These are phyloP conservation scores for Scrobipalpa atriplicella DNA, from an alignment of 2,888 invertebrate genomes.

Conservation along the genomic window DNA sequence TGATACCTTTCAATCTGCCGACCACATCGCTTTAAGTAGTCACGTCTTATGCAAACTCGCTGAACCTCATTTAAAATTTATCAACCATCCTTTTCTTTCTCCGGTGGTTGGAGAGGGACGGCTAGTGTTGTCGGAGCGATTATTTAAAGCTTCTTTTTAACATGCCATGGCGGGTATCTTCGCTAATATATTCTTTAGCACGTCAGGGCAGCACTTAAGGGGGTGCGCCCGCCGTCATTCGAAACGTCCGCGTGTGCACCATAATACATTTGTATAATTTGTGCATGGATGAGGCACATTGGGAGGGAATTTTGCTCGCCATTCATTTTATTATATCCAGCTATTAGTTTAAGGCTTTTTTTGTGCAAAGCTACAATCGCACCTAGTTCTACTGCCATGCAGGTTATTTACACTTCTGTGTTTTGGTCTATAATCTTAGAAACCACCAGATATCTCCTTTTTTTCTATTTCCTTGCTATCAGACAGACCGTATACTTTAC, in stretches of 20 bases:
- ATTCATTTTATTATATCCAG: neutral
- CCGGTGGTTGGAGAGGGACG: slow-evolving; percentile 8
- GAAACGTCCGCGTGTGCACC: slow-evolving; percentile 53
- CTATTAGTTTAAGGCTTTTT: too few relatives aligned
- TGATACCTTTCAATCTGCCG: slow-evolving; percentile 30
- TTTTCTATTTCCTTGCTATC: too few relatives aligned
- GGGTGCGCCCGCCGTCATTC: slow-evolving; percentile 58
- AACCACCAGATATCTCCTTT: too few relatives aligned
- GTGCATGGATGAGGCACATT: slow-evolving; percentile 38
- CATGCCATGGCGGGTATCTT: slow-evolving; percentile 42
- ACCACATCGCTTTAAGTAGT: slow-evolving; percentile 26
- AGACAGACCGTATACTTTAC: too few relatives aligned
- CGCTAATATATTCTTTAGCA: slow-evolving; percentile 66
- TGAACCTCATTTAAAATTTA: slow-evolving; percentile 26
- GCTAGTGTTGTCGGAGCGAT: slow-evolving; percentile 28
- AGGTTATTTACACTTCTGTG: too few relatives aligned
- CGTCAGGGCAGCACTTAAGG: slow-evolving; percentile 58
- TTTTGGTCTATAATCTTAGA: too few relatives aligned
- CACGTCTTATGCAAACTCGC: slow-evolving; percentile 32
- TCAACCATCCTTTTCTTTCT: slow-evolving; percentile 4
- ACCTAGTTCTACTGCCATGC: too few relatives aligned
- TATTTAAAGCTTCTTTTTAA: slow-evolving; percentile 35
- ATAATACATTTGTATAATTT: slow-evolving; percentile 52
- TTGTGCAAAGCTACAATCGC: neutral
- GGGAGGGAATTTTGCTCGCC: slow-evolving; percentile 28